Base-by-base conservation (phyloP, 2,888 invertebrate species). In the Acleris laterana region DNA sequence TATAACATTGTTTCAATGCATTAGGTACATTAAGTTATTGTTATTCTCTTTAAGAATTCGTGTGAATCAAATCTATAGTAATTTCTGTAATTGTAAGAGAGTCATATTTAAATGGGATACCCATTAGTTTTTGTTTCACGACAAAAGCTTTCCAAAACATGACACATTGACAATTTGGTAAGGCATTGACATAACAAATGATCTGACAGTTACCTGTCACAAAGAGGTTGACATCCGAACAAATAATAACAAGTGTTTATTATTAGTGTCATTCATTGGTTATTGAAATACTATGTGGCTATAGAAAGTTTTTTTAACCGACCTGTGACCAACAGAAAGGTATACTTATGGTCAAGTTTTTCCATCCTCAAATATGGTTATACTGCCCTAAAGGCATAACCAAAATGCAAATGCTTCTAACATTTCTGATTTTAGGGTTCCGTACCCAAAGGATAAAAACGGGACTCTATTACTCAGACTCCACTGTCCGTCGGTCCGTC, bases 191-290 rank as follows among this genome's bases (percentile, higher is more conserved):
- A 42, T 55, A 22, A 55, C 55, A 42, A 55, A 55, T 55, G 55
- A 55, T 50, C 13, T 60, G 50, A 60, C 55, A 60, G 44, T n/a
- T 65, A 61, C 42, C 20, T 44, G 60, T 65, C 49, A 55, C 42
- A 55, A 55, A 55, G 42, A 42, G 9, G 20, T 16, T 13, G 20
- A 38, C 55, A 56, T 50, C 44, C 32, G 42, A 42, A 55, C 55
- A 55, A 55, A 38, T 20, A 38, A 22, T 42, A 55, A 42, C 55
- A 42, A 55, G 55, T 55, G 42, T 38, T 22, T 42, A 38, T 19
- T 17, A 53, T 38, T 53, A 53, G 32, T 53, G 53, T 13, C 38
- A 38, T 38, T 38, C 38, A 38, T n/a, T 2, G 0, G 46, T n/a
- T 17, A 46, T 46, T 46, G 46, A 46, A 46, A 46, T 17, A 17